These are phyloP conservation scores for Steinernema carpocapsae DNA, from an alignment of 2,888 invertebrate species.

Conservation along the genomic window DNA sequence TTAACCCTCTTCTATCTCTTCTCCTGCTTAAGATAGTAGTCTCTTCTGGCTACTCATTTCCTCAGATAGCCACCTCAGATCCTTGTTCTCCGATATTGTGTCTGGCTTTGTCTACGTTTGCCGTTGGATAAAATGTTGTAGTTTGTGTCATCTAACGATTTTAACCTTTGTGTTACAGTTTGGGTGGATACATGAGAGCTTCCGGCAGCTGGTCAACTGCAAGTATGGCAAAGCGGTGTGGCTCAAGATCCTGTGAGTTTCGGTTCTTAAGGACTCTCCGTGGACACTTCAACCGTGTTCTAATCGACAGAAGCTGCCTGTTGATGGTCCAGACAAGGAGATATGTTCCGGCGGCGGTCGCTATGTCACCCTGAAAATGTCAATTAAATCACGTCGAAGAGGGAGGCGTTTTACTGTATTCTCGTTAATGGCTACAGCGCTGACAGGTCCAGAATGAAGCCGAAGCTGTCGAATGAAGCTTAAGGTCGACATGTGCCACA, in stretches of 20 bases:
- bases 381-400: constrained; percentile 16
- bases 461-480: constrained; percentile 87
- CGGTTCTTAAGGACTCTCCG: constrained; percentile 28
- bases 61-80: no score
- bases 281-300: constrained; percentile 81
- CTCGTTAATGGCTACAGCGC: constrained; percentile 93
- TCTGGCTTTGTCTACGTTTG: no score
- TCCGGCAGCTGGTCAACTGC: constrained; percentile 63
- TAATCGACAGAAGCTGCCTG: constrained; percentile 85
- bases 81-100: no score
- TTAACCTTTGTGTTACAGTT: no score
- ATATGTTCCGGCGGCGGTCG: constrained; percentile 94
- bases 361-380: constrained; percentile 83
- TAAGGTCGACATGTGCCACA: constrained; percentile 94
- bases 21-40: no score
- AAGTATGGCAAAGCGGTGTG: constrained; percentile 66
- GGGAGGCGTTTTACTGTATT: constrained; percentile 76
- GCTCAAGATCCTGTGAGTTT: constrained; percentile 63
- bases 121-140: no score
- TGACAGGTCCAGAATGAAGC: constrained; percentile 85
- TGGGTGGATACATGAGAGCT: constrained; percentile 67
- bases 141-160: no score
- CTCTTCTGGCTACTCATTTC: no score
- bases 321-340: constrained; percentile 95
- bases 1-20: no score